phyloP scores from a whole-genome alignment of 1,140 invertebrate genomes.

The Papilio polyxenes region DNA sequence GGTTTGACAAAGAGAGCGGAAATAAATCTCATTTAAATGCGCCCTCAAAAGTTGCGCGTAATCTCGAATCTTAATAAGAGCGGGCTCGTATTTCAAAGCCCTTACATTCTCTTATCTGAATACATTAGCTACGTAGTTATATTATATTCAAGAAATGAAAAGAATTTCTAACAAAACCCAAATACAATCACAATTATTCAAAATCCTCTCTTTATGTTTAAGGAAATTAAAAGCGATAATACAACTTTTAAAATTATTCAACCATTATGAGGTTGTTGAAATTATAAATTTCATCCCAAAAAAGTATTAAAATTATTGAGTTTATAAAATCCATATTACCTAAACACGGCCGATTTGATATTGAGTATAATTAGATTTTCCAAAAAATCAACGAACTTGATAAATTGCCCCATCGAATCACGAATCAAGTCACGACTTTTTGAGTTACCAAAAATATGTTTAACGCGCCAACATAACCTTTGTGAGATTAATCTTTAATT shows the following conservation, averaged over 20 bases:
- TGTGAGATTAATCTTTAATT: neutral
- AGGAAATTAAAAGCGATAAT: too few relatives aligned
- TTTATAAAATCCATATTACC: neutral
- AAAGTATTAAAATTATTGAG: neutral
- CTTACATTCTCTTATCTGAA: constrained; percentile 30
- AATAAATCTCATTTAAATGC: constrained; percentile 36
- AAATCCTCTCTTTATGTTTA: too few relatives aligned
- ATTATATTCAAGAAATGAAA: constrained; percentile 22
- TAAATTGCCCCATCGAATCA: constrained; percentile 11
- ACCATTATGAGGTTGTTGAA: neutral
- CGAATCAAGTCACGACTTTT: neutral
- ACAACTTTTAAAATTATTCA: neutral
- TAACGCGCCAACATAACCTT: neutral
- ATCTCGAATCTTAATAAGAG: constrained; percentile 34
- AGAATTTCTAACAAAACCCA: neutral
- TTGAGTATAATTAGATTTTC: neutral
- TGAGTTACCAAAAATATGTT: constrained; percentile 10
- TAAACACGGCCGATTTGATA: neutral
- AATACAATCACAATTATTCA: neutral
- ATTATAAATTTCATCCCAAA: neutral
- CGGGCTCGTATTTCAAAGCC: constrained; percentile 21
- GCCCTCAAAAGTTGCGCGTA: constrained; percentile 23
- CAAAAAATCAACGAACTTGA: constrained; percentile 19
- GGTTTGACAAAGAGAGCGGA: constrained; percentile 32
- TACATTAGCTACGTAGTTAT: constrained; percentile 10